Base-by-base conservation (phyloP, 2,797 vertebrate species). In the Lepidocolaptes lacrymiger region DNA sequence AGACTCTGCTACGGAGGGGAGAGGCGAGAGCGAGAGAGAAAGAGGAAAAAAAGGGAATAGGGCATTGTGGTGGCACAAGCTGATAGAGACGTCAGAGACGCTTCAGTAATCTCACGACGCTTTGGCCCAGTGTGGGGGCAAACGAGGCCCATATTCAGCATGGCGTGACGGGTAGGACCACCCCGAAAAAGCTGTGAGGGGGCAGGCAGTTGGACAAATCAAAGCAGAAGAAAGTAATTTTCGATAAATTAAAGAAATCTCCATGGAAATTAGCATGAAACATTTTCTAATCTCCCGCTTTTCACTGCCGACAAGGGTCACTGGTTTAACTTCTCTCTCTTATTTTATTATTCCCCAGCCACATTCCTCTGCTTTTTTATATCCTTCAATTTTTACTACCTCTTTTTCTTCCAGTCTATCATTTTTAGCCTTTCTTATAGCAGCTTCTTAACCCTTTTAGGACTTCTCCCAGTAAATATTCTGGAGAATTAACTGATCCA, bases 251-350 rank as follows among this genome's bases (percentile, higher is more conserved):
- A 99, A 98, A 99, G 99, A 99, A 99, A 99, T 99, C 99, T 99
- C 99, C 99, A 99, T 99, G 99, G 99, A 99, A 99, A 99, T 99
- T 98, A 99, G 99, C 99, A 99, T 99, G 99, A 99, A 99, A 98
- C 99, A 98, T 99, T 99, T 99, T 99, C 98, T 99, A 99, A 99
- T 99, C 99, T 99, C 98, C 98, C 97, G 98, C 99, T 98, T 98
- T 99, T 99, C 98, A 98, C 98, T 97, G 98, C 98, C 97, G 98
- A 99, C 99, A 98, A 99, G 99, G 99, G 99, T 99, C 99, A 99
- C 97, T 96, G 99, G 98, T 98, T 99, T 98, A 98, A 98, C 98
- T 98, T 98, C 97, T 95, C 96, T 93, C 98, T 98, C 98, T 99
- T 98, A 98, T 98, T 99, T 99, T 98, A 99, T 99, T 99, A 99